Evolutionary conservation across 2,797 vertebrate genomes (phyloP).

Genomic region (Falco cherrug): DNA sequence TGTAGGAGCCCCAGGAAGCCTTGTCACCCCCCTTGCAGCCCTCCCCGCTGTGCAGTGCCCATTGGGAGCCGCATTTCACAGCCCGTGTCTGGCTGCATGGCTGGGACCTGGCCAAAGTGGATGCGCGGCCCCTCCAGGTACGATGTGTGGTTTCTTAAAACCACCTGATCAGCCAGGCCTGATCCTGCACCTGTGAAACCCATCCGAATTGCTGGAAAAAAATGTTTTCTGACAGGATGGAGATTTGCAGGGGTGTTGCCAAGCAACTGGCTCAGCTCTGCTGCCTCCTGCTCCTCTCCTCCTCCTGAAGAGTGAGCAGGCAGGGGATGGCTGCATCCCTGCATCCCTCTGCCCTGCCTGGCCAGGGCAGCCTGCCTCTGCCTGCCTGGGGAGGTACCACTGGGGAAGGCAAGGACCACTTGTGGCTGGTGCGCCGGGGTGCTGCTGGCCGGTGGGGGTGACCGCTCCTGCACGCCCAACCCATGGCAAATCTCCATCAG

Average conservation of each 20-base stretch:
- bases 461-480: neutral
- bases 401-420: neutral
- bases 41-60: neutral
- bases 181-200: neutral
- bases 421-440: neutral
- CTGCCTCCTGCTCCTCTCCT: constrained; percentile 37
- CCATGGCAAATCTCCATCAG: neutral
- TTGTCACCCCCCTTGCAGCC: rapidly evolving
- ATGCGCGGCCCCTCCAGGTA: neutral
- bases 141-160: neutral
- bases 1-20: neutral
- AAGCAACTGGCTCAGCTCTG: constrained; percentile 56
- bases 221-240: constrained; percentile 50
- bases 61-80: neutral
- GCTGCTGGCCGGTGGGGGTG: neutral
- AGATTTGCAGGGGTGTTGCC: constrained; percentile 68
- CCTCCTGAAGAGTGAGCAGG: neutral
- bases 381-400: neutral
- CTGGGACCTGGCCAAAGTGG: rapidly evolving
- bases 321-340: neutral
- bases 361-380: neutral
- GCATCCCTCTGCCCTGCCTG: neutral
- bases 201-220: neutral
- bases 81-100: neutral
- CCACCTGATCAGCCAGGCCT: neutral